Evolutionary conservation across 1,140 invertebrate species (phyloP), one percentile per base, ranked within the genome.

Genomic region (Heliconius hewitsoni): DNA sequence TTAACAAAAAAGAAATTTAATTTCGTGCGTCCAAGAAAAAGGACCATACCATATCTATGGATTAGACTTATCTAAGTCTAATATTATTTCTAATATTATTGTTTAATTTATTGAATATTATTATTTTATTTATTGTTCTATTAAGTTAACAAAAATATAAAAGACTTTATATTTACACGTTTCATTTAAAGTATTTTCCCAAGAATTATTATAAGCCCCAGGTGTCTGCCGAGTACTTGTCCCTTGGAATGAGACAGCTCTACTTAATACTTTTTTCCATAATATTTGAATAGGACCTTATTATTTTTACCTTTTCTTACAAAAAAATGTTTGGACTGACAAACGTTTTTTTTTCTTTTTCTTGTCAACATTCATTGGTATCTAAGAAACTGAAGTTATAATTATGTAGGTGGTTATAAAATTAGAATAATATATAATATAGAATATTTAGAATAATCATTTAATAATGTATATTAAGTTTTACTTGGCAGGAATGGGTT

Each of bases 281-380:
- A 66, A 66, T 66, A 66, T 66, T 66, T 66, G 60, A 27, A 66
- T 66, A 66, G 60, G 60, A 60, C 27, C 30, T 66, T 66, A 66
- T 66, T 66, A 66, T 66, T 66, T 66, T 66, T 66, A 66, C 60
- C 60, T 66, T 66, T 66, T 13, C 27, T 30, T 27, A 8, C 11
- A 66, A 23, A 57, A 66, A 13, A 27, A 30, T 66, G 27, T 66
- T 66, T 9, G 60, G 27, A 13, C 13, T 30, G 60, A 30, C 13
- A 66, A 30, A 66, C 4, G 27, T 66, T 60, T 60, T 52, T 16
- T 18, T 66, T 66, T 30, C 9, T 66, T 30, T 60, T 66, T 66
- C 60, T 1, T 66, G 8, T 4, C 9, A 66, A 27, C 27, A 1
- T 66, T 27, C 23, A 66, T 3, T 66, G n/a, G 23, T 30, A 18